Base-by-base conservation (phyloP, 2,888 invertebrate genomes). In the Cryptocephalus primarius region DNA sequence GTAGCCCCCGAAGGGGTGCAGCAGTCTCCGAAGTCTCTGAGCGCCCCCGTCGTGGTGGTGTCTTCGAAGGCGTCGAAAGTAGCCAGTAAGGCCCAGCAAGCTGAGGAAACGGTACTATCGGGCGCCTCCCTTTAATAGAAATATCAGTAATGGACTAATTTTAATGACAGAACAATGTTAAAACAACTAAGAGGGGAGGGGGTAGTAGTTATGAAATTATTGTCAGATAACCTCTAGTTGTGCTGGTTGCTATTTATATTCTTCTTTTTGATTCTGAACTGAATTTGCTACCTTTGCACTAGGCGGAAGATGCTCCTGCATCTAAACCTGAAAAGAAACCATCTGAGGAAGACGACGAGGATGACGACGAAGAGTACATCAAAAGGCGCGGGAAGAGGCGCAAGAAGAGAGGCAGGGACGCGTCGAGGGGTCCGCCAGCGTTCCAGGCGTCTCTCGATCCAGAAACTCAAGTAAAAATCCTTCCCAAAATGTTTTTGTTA, bases 391-490 rank as follows among this genome's bases (percentile, higher is more conserved):
- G 75, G 40, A 76, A 74, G 9, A 72, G 72, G 38, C 65, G 68
- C 4, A 71, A 70, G 8, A 77, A 75, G 52, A 66, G 67, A 46
- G 59, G 59, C 11, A 52, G 66, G 32, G 67, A 70, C 51, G 54
- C 62, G 33, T 69, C 68, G 0, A 56, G 64, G 47, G 64, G 64
- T 31, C 64, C 64, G 9, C 61, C 66, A 10, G 62, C 64, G 31
- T 66, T 67, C 48, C 67, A 68, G 47, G 56, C 62, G 55, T 57
- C 66, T 58, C 43, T 80, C 52, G 84, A 84, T 63, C 84, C 84
- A 0, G 84, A 84, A 68, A 84, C 84, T 2, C 83, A 83, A 64
- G 80, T 77, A 49, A 45, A 39, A 41, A 9, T 38, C 6, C 22
- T 6, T 12, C 1, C 11, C 9, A 45, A 11, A 33, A 33, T 33